Conservation (phyloP, 2,888 invertebrate species). For the Oligia strigilis region DNA sequence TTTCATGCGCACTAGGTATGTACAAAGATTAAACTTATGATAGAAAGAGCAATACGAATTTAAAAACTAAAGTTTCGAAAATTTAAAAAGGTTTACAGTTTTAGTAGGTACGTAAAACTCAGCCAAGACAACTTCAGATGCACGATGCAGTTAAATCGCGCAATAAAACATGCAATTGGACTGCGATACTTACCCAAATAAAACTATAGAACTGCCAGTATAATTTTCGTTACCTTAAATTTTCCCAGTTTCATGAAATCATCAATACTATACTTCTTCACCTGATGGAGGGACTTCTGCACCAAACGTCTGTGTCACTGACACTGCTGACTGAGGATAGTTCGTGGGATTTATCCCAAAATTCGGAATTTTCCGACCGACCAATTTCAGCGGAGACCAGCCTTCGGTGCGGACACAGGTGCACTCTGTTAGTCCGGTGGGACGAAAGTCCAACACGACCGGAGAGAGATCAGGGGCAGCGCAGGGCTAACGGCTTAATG, state of each 20-base stretch:
- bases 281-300: neutral
- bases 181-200: neutral
- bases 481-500: too few relatives aligned
- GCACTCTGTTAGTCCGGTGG: too few relatives aligned
- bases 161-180: neutral
- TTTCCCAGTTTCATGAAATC: neutral
- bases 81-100: neutral
- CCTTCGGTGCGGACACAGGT: too few relatives aligned
- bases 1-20: neutral
- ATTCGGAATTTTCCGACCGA: too few relatives aligned
- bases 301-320: too few relatives aligned
- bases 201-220: neutral
- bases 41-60: neutral
- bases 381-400: too few relatives aligned
- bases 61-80: too few relatives aligned
- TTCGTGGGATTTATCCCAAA: too few relatives aligned
- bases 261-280: neutral
- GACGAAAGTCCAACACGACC: too few relatives aligned
- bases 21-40: neutral
- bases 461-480: too few relatives aligned
- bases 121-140: neutral
- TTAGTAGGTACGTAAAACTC: neutral
- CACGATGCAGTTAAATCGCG: neutral
- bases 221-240: neutral
- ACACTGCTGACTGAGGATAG: neutral